Evolutionary conservation across 1,140 invertebrate species (phyloP).

Genomic region (Orchestia grillus): DNA sequence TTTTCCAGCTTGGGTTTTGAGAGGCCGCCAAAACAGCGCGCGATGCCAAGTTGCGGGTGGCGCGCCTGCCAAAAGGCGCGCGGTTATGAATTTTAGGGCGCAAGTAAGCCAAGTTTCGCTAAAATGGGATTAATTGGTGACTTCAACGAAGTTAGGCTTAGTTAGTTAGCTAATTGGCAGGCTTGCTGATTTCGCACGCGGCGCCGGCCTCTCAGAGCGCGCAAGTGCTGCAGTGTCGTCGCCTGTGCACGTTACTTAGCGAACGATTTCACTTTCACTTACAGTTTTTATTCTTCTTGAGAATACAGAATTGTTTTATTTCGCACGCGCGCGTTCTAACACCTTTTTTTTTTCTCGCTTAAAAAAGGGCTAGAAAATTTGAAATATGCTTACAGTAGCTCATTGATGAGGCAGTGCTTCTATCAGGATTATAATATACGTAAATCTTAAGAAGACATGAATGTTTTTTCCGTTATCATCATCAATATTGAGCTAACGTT

Average conservation of each 20-base stretch:
- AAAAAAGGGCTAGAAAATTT: no score
- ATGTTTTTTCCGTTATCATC: no score
- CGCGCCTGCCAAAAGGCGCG: slow-evolving; percentile 12
- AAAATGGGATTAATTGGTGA: slow-evolving; percentile 54
- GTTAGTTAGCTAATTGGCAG: slow-evolving; percentile 45
- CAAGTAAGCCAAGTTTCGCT: slow-evolving; percentile 33
- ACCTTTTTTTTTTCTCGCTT: no score
- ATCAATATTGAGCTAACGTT: no score
- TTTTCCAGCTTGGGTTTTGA: neutral
- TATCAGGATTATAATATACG: no score
- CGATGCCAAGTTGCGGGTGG: neutral
- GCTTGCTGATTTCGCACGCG: neutral
- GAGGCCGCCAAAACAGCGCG: neutral
- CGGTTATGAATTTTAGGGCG: slow-evolving; percentile 51
- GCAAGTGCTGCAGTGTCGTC: neutral
- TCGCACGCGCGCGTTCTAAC: no score
- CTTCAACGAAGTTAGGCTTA: slow-evolving; percentile 55
- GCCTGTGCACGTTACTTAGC: neutral
- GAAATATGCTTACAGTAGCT: no score
- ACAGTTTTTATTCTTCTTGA: no score
- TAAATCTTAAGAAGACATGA: no score
- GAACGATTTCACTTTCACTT: neutral
- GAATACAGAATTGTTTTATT: no score
- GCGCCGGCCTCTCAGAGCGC: neutral
- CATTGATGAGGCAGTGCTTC: no score